Base-by-base conservation (phyloP, 2,113 vertebrate species). In the Lagopus muta region DNA sequence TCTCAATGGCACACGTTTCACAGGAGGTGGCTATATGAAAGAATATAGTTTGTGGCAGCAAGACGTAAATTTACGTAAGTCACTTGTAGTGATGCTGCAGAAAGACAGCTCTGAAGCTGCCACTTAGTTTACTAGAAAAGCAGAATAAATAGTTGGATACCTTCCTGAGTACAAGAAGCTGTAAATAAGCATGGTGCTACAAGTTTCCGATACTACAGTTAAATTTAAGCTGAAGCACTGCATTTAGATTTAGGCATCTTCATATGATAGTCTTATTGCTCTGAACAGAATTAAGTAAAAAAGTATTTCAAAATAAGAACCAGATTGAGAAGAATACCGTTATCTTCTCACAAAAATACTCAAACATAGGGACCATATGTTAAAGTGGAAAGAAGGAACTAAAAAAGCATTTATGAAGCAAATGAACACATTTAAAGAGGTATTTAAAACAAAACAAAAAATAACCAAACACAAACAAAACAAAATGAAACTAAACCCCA, bases 331-430 rank as follows among this genome's bases (percentile, higher is more conserved):
- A 88, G 92, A 60, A 72, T 27, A 54, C 0, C 54, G 11, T 32
- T 67, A 76, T 76, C 82, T 91, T 90, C 89, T 90, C 88, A 82
- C 20, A 89, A 8, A 67, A 34, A 75, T 92, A 67, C 8, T 88
- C 14, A 66, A 79, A 74, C 13, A 27, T 89, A 69, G 3, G 19
- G 32, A 66, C 28, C 45, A 45, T 38, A 28, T 73, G 16, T 92
- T 92, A 61, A 67, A 81, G 64, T 42, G 27, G 40, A 93, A 90
- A 73, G 24, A 85, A 54, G 9, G 95, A 92, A 91, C 19, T 69
- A 67, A 89, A 30, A 58, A 62, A n/a, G 82, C 38, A 81, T 79
- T 84, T 48, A 82, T 50, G 83, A 90, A 93, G 50, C 74, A 90
- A 93, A 96, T 58, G 11, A 89, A 88, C 58, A 80, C 8, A 52